A percentile compares a stretch with the other conserved stretches of the same genome.
These are phyloP conservation scores for Drosophila varians DNA, from an alignment of 1,140 invertebrate genomes.

Conservation along the genomic window DNA sequence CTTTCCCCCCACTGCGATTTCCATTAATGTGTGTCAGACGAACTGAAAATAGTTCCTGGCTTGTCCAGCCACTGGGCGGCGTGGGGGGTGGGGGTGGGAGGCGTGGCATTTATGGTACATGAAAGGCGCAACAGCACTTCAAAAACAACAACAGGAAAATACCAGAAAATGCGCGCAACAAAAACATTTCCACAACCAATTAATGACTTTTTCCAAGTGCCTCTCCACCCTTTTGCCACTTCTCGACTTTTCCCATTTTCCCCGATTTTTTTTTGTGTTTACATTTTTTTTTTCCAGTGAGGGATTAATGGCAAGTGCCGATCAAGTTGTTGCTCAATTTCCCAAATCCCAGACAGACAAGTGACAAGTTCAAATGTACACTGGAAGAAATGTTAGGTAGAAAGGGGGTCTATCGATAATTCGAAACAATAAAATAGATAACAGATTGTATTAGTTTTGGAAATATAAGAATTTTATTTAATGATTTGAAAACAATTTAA, in stretches of 20 bases:
- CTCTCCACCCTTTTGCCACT: neutral
- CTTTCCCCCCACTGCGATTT: neutral
- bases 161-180: neutral
- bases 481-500: no score
- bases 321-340: conserved; percentile 2
- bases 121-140: conserved; percentile 66
- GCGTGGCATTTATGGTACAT: conserved; percentile 41
- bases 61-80: no score
- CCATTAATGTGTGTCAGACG: conserved; percentile 65
- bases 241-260: neutral
- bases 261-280: neutral
- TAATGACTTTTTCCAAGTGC: conserved; percentile 62
- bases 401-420: no score
- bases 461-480: neutral
- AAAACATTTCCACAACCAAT: conserved; percentile 65
- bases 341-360: neutral
- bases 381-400: neutral
- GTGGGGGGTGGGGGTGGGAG: neutral
- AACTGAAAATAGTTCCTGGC: conserved; percentile 59
- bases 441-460: no score
- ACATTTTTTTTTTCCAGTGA: neutral
- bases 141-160: conserved; percentile 22
- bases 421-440: no score
- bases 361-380: neutral
- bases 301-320: conserved; percentile 2